Conservation (phyloP, 2,888 invertebrate genomes). For the Catocala sponsa region DNA sequence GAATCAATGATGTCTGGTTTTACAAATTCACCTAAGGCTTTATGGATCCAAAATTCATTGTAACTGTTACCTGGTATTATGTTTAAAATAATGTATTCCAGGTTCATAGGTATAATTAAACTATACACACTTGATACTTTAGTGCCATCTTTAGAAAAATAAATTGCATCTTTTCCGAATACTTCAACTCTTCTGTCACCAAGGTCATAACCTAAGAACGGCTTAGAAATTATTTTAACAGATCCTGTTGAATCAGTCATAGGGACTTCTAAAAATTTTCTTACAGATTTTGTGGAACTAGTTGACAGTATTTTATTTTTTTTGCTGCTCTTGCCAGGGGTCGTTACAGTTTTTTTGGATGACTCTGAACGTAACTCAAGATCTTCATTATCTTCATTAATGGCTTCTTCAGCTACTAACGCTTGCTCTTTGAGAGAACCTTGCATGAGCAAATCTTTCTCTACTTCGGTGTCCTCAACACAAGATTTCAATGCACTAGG, state of each 20-base stretch:
- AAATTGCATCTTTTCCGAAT: constrained; percentile 77
- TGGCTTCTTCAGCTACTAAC: constrained; percentile 53
- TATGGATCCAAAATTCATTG: constrained; percentile 79
- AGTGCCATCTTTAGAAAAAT: constrained; percentile 79
- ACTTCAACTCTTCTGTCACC: constrained; percentile 79
- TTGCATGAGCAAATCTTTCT: constrained; percentile 75
- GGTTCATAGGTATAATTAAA: constrained; percentile 74
- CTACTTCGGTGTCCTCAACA: constrained; percentile 67
- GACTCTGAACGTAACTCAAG: constrained; percentile 50
- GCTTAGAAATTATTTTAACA: constrained; percentile 55
- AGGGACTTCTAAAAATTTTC: constrained; percentile 44
- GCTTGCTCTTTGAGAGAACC: constrained; percentile 79
- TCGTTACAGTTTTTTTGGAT: constrained; percentile 50
- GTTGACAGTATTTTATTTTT: constrained; percentile 59
- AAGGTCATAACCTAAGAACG: constrained; percentile 77
- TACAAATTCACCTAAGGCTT: constrained; percentile 65
- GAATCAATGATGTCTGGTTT: constrained; percentile 55
- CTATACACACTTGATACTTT: constrained; percentile 68
- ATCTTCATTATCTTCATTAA: constrained; percentile 41
- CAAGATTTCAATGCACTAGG: constrained; percentile 63
- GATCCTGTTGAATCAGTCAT: constrained; percentile 23
- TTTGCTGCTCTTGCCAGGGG: constrained; percentile 62
- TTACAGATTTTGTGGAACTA: constrained; percentile 55
- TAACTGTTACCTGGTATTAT: constrained; percentile 68
- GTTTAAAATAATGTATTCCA: constrained; percentile 72